These are phyloP conservation scores for Drosophila oshimai DNA, from an alignment of 1,140 invertebrate genomes.

Conservation along the genomic window DNA sequence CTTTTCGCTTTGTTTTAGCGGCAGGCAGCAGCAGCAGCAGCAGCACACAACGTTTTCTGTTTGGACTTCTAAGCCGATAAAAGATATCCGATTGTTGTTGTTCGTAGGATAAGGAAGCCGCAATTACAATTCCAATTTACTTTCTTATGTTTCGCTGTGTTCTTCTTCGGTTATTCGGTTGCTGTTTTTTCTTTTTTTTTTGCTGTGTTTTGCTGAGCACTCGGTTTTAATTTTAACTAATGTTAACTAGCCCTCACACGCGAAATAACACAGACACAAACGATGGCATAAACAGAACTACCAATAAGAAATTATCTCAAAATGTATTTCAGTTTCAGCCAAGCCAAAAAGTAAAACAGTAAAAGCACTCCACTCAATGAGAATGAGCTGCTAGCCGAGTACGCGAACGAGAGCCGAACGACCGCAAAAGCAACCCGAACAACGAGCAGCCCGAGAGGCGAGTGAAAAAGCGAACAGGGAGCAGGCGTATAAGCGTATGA, in stretches of 20 bases:
- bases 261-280: slow-evolving; percentile 2
- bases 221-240: slow-evolving; percentile 3
- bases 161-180: too few relatives aligned
- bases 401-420: background rate
- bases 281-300: slow-evolving; percentile 8
- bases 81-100: too few relatives aligned
- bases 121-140: too few relatives aligned
- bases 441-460: background rate
- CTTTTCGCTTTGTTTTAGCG: too few relatives aligned
- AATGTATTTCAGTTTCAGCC: slow-evolving; percentile 6
- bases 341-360: slow-evolving; percentile 5
- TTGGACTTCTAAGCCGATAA: too few relatives aligned
- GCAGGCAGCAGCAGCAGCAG: too few relatives aligned
- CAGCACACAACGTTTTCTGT: too few relatives aligned
- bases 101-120: too few relatives aligned
- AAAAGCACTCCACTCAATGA: slow-evolving; percentile 2
- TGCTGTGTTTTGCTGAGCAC: background rate
- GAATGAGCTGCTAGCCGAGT: background rate
- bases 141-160: too few relatives aligned
- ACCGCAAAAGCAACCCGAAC: background rate
- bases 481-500: background rate
- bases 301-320: slow-evolving; percentile 4
- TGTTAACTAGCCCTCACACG: slow-evolving; percentile 2
- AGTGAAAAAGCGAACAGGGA: background rate
- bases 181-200: background rate